A percentile compares a stretch with the other conserved stretches of the same genome.
Conservation (phyloP, 2,888 invertebrate species). For the Gastracanthus pulcherrimus region DNA sequence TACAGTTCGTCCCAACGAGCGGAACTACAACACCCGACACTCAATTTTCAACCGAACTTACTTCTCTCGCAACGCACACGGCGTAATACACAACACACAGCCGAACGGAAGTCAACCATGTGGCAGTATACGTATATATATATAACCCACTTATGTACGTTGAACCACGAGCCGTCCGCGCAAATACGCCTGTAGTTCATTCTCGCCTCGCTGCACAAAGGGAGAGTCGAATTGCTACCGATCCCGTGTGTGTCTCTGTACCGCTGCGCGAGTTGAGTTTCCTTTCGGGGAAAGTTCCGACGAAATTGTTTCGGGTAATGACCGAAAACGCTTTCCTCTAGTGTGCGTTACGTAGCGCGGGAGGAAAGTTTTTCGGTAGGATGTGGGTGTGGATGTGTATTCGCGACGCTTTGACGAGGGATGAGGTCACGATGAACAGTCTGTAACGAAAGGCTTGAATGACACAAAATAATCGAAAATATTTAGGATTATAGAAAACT, state of each 20-base stretch:
- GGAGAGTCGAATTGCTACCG: not conserved
- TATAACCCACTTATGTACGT: conserved; percentile 27
- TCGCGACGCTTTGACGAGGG: too few species aligned
- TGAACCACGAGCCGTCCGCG: not conserved
- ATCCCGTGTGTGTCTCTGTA: not conserved
- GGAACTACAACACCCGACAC: too few species aligned
- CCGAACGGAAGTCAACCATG: too few species aligned
- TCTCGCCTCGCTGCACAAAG: conserved; percentile 34
- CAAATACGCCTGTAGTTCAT: conserved; percentile 18
- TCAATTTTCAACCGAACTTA: too few species aligned
- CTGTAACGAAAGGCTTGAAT: too few species aligned
- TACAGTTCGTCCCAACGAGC: too few species aligned
- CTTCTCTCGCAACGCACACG: too few species aligned
- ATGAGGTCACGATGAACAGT: too few species aligned
- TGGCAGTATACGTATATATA: not conserved
- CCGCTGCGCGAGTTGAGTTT: not conserved
- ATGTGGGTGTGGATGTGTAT: not conserved
- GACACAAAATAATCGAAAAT: too few species aligned
- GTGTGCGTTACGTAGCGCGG: not conserved
- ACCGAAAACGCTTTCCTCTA: conserved; percentile 15
- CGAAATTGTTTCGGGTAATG: conserved; percentile 32
- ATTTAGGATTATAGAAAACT: too few species aligned
- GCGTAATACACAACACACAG: not conserved
- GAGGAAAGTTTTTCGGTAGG: not conserved
- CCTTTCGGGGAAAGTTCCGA: not conserved